Evolutionary conservation across 2,113 vertebrate species (phyloP).

Genomic region (Okapia johnstoni): DNA sequence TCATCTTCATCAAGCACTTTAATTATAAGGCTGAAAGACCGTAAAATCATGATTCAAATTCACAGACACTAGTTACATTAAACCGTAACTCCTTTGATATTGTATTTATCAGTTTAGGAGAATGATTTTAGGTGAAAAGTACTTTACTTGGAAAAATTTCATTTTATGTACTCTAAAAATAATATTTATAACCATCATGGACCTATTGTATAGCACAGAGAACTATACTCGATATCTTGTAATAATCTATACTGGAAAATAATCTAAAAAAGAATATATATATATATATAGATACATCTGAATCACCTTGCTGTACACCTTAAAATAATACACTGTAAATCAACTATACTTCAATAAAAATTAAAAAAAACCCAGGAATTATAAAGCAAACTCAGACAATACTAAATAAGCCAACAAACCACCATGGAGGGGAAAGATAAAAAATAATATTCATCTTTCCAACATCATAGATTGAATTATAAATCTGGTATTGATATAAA

Average conservation of each 20-base stretch:
- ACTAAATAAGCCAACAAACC: not conserved
- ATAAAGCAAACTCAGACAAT: not conserved
- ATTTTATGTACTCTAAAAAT: not conserved
- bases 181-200: not conserved
- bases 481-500: not conserved
- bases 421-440: not conserved
- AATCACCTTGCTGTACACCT: not conserved
- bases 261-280: not conserved
- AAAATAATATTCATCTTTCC: not conserved
- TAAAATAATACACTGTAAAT: not conserved
- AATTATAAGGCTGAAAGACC: not conserved
- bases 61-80: not conserved
- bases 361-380: not conserved
- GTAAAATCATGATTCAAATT: not conserved
- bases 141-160: not conserved
- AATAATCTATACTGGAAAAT: not conserved
- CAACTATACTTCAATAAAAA: not conserved
- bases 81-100: not conserved
- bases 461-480: not conserved
- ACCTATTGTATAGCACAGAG: not conserved
- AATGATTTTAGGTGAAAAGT: slow-evolving; percentile 37
- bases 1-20: not conserved
- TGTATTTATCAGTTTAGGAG: not conserved
- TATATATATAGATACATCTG: not conserved
- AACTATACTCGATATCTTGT: not conserved